phyloP scores from a whole-genome alignment of 2,113 vertebrate species.

The Pandion haliaetus region DNA sequence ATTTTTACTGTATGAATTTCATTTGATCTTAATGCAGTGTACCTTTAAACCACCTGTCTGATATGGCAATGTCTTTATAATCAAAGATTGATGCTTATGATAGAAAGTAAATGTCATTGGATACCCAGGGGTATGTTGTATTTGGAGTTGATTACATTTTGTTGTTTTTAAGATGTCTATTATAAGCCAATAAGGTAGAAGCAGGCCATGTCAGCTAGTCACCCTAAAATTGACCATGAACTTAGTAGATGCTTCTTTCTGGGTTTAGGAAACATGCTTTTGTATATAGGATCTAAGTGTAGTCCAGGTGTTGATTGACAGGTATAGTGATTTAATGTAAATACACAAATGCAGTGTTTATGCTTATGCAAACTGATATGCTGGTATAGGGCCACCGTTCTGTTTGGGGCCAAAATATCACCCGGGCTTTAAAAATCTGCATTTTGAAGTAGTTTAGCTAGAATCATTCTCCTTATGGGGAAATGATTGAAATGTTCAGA shows the following conservation, averaged over 20 bases:
- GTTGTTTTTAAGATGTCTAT: neutral
- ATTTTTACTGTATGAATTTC: neutral
- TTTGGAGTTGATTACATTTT: neutral
- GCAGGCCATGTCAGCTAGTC: neutral
- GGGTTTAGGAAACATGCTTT: neutral
- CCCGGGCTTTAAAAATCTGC: neutral
- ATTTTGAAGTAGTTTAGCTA: neutral
- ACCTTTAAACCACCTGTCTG: slow-evolving; percentile 56
- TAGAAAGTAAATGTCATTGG: neutral
- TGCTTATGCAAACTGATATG: neutral
- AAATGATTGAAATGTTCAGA: neutral
- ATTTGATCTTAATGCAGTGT: neutral
- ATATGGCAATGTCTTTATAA: neutral
- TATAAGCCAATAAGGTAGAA: neutral
- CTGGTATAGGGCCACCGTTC: neutral
- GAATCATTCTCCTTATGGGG: neutral
- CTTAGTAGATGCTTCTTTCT: neutral
- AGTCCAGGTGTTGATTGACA: neutral
- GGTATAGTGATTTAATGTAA: neutral
- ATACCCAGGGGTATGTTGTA: neutral
- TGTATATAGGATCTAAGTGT: neutral
- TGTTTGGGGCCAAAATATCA: neutral
- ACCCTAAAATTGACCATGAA: neutral
- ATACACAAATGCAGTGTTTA: neutral
- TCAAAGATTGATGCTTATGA: neutral